Evolutionary conservation across 2,888 invertebrate genomes (phyloP), one percentile per base, ranked within the genome.

Genomic region (Erannis defoliaria): DNA sequence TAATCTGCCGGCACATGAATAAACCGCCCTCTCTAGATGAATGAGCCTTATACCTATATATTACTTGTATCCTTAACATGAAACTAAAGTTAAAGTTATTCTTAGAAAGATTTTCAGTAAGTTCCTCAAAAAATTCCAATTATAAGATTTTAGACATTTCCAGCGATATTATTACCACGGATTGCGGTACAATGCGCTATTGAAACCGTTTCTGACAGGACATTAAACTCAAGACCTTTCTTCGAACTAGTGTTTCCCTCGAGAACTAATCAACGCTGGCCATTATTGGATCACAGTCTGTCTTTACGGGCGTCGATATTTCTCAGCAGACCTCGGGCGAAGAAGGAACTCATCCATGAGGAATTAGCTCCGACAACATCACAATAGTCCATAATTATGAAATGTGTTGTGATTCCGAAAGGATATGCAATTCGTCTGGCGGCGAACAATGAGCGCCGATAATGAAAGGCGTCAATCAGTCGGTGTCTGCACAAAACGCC

Each of bases 351-450:
- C 81, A 82, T 88, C 84, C 74, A 75, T 79, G 74, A 80, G 80
- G 81, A 88, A 91, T 90, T 90, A 89, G 79, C 80, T 78, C 81
- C 74, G 86, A 89, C 92, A 87, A 85, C 83, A 75, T 82, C 87
- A 93, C 93, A 93, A 93, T 93, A 90, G 90, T 86, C 93, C 90
- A 92, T 93, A 92, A 93, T 93, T 92, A 91, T 92, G 93, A 93
- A 91, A 91, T 91, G 92, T 91, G 90, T 90, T 87, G 90, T 86
- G 85, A 90, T 89, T 89, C 84, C 79, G 75, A 85, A 85, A 82
- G 86, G 85, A 85, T 83, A 73, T 78, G 86, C 79, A 87, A 90
- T 90, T 90, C 90, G 92, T 92, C 89, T 77, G 77, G 74, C 76
- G 75, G 75, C 86, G 91, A 90, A 92, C 93, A 92, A 93, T 90